phyloP scores from a whole-genome alignment of 2,888 invertebrate species.

The Aphodius sticticus region DNA sequence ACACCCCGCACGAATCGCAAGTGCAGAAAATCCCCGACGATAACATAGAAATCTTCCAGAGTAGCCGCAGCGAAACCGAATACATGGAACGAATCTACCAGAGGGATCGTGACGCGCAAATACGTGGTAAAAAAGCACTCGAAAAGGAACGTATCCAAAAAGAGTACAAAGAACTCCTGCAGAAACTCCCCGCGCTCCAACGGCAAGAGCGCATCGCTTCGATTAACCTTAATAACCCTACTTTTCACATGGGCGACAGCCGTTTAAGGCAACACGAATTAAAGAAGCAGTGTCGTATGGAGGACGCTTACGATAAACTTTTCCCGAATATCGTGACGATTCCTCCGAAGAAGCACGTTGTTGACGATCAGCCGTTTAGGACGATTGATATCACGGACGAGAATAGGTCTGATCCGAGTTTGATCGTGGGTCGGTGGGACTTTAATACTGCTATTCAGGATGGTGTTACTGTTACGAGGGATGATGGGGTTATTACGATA shows the following conservation, averaged over 20 bases:
- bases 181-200: constrained; percentile 58
- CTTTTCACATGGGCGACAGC: constrained; percentile 59
- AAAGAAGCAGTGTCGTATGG: constrained; percentile 63
- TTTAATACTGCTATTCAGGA: constrained; percentile 27
- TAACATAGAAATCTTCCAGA: constrained; percentile 47
- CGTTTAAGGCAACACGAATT: constrained; percentile 59
- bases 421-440: constrained; percentile 45
- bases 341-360: constrained; percentile 45
- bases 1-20: constrained; percentile 49
- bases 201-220: constrained; percentile 53
- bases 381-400: constrained; percentile 37
- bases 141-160: constrained; percentile 62
- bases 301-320: constrained; percentile 62
- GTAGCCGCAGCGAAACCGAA: constrained; percentile 48
- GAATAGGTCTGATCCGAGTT: constrained; percentile 19
- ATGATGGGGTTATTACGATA: constrained; percentile 32
- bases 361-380: constrained; percentile 38
- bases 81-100: constrained; percentile 48
- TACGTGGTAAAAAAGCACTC: constrained; percentile 62
- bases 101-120: constrained; percentile 52
- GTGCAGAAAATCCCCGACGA: constrained; percentile 55
- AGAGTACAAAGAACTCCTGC: constrained; percentile 62
- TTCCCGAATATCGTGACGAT: constrained; percentile 54
- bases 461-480: constrained; percentile 33
- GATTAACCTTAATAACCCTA: constrained; percentile 53